Percentiles rank a stretch among this genome's conserved stretches.
These are phyloP conservation scores for Ruditapes philippinarum DNA, from an alignment of 1,140 invertebrate genomes.

Conservation along the genomic window DNA sequence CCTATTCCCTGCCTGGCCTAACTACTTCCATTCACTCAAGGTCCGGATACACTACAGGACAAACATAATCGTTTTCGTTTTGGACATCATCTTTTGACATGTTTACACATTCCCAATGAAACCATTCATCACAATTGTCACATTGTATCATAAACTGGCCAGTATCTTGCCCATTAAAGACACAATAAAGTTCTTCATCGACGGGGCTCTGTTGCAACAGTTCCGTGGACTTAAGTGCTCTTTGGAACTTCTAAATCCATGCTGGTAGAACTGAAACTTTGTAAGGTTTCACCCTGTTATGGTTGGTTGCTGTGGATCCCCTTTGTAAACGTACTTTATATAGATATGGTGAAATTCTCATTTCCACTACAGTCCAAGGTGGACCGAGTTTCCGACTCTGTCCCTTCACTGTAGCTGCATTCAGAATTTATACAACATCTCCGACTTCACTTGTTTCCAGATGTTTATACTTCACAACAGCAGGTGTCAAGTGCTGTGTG, in stretches of 20 bases:
- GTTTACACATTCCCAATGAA: constrained; percentile 49
- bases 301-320: not conserved
- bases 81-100: not conserved
- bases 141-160: constrained; percentile 41
- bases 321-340: constrained; percentile 16
- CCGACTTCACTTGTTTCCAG: constrained; percentile 34
- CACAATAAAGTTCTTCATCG: constrained; percentile 15
- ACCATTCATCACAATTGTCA: constrained; percentile 42
- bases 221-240: too few species aligned
- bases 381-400: constrained; percentile 15
- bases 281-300: constrained; percentile 29
- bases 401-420: constrained; percentile 11
- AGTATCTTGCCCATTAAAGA: not conserved
- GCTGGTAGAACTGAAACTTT: not conserved
- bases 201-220: not conserved
- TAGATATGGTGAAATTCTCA: not conserved
- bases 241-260: not conserved
- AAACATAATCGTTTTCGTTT: not conserved
- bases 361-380: constrained; percentile 16
- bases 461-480: too few species aligned
- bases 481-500: too few species aligned
- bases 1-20: not conserved
- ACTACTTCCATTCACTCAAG: not conserved
- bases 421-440: constrained; percentile 36
- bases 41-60: not conserved